phyloP scores from a whole-genome alignment of 2,888 invertebrate species.

The Dynastes hyllus region DNA sequence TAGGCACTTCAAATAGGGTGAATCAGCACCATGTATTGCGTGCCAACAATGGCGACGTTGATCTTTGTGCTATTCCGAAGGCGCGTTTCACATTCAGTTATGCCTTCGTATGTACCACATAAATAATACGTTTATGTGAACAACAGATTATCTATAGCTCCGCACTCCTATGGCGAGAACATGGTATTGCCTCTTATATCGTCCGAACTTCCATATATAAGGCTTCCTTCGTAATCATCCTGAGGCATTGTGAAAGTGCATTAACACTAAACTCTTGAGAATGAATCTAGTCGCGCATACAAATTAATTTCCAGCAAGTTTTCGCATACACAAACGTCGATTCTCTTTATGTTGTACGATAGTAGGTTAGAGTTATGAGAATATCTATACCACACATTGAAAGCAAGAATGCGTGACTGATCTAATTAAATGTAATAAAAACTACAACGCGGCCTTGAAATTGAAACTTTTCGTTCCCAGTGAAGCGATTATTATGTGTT shows the following conservation, averaged over 20 bases:
- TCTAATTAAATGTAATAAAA: conserved; percentile 10
- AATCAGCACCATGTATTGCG: too few relatives aligned
- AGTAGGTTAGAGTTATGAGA: not conserved
- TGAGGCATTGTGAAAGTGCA: conserved; percentile 1
- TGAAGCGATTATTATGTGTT: not conserved
- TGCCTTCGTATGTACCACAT: too few relatives aligned
- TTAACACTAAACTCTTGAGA: conserved; percentile 1
- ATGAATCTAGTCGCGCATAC: conserved; percentile 6
- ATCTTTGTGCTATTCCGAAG: too few relatives aligned
- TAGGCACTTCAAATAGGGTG: too few relatives aligned
- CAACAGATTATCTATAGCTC: too few relatives aligned
- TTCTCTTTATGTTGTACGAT: not conserved
- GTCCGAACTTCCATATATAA: not conserved
- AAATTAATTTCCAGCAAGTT: not conserved
- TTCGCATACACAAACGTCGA: not conserved
- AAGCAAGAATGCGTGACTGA: conserved; percentile 32
- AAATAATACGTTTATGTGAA: too few relatives aligned
- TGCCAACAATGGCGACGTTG: too few relatives aligned
- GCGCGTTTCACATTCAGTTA: too few relatives aligned
- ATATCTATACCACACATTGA: not conserved
- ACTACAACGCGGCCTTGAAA: conserved; percentile 1
- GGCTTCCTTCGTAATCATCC: not conserved
- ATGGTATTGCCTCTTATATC: too few relatives aligned
- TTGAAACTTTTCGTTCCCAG: conserved; percentile 17
- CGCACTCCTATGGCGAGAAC: too few relatives aligned